A percentile compares a stretch with the other conserved stretches of the same genome.
These are phyloP conservation scores for Microplitis manilae DNA, from an alignment of 2,888 invertebrate species.

Conservation along the genomic window DNA sequence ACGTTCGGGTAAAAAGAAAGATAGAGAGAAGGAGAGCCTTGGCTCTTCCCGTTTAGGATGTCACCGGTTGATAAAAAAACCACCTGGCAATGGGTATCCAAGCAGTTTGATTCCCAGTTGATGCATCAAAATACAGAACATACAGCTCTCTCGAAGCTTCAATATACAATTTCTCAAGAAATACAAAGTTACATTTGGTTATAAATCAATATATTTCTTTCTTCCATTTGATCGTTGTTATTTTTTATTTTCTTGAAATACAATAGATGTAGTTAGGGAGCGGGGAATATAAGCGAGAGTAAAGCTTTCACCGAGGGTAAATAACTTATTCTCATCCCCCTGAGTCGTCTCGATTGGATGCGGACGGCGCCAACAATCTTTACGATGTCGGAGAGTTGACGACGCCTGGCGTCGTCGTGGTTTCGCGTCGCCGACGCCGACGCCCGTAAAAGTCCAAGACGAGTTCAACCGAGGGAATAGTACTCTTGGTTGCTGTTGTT, in stretches of 20 bases:
- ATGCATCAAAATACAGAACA: constrained; percentile 7
- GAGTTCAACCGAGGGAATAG: constrained; percentile 28
- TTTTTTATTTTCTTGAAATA: background rate
- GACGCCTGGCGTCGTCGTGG: constrained; percentile 48
- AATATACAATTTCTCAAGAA: constrained; percentile 1
- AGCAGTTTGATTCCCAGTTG: background rate
- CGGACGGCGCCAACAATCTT: constrained; percentile 65
- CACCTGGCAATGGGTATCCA: constrained; percentile 30
- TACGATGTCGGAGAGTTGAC: constrained; percentile 59
- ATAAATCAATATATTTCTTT: background rate
- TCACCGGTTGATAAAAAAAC: constrained; percentile 33
- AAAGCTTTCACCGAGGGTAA: constrained; percentile 15
- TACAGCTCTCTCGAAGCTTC: background rate
- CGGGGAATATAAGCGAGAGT: constrained; percentile 4
- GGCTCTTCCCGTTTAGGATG: constrained; percentile 62
- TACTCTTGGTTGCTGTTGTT: background rate
- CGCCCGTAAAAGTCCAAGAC: constrained; percentile 36
- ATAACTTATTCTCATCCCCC: constrained; percentile 27
- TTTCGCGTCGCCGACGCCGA: constrained; percentile 41
- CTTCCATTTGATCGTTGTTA: constrained; percentile 5
- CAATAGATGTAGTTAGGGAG: background rate
- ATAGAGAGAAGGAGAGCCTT: constrained; percentile 62
- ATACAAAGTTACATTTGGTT: background rate
- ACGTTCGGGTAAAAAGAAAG: constrained; percentile 29
- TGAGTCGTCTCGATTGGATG: constrained; percentile 25